Evolutionary conservation across 1,140 invertebrate genomes (phyloP), one percentile per base, ranked within the genome.

Genomic region (Drosophila santomea): DNA sequence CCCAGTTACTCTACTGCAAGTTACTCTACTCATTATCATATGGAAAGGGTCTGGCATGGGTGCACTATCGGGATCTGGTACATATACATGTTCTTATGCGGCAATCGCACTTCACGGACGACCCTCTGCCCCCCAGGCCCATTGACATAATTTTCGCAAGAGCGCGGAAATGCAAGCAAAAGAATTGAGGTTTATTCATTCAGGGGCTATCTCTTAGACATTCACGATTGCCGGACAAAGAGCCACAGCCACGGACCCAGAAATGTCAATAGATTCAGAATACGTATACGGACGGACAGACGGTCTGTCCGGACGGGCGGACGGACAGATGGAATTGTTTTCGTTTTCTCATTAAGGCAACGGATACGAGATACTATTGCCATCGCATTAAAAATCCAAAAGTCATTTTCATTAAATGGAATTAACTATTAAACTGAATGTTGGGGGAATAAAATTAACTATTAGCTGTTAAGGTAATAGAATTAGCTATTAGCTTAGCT

Each of bases 81-180:
- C 8, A 15, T 17, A 32, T 35, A 41, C 5, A 32, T 38, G 36
- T 39, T 60, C 28, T 44, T 67, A 59, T 60, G 54, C 41, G 54
- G 35, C 28, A 45, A 39, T 59, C 59, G 74, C 61, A 66, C 64
- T 56, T 63, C 64, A 67, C 55, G 59, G 69, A 64, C 75, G 79
- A 39, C 66, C 71, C 66, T 15, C 50, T 23, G 58, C 10, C 15
- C 36, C 32, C 36, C 50, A 36, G 8, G 36, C 57, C 50, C 56
- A 69, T 69, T 77, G 64, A 69, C 52, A 83, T 89, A 52, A 56
- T 74, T 80, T 84, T 79, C 64, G 72, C 84, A 79, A 88, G 67
- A 83, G 32, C 61, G 43, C 43, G 41, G 56, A 74, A 63, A 48
- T 58, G 55, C 39, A 59, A 61, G 66, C 58, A 25, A 20, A 67